A percentile compares a stretch with the other conserved stretches of the same genome.
Evolutionary conservation across 2,888 invertebrate species (phyloP).

Genomic region (Drosophila affinis): DNA sequence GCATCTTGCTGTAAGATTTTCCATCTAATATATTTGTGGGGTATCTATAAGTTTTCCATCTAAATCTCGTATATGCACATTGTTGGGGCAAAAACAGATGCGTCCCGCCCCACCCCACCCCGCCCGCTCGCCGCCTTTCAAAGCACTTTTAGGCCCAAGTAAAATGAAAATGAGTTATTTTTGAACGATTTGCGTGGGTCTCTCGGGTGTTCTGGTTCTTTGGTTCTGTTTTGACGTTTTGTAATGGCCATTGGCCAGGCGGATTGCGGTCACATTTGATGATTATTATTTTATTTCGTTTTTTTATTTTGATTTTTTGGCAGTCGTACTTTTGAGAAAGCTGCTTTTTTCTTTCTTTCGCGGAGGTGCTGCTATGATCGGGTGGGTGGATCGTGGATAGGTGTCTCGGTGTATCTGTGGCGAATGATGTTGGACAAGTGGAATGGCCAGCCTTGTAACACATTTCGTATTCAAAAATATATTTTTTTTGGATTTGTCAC

Average conservation of each 20-base stretch:
- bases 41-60: neutral
- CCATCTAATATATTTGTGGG: slow-evolving; percentile 19
- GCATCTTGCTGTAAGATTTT: slow-evolving; percentile 43
- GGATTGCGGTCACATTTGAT: slow-evolving; percentile 56
- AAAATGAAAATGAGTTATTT: slow-evolving; percentile 46
- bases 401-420: neutral
- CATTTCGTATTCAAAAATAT: slow-evolving; percentile 42
- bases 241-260: slow-evolving; percentile 47
- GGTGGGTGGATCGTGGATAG: slow-evolving; percentile 17
- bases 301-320: slow-evolving; percentile 28
- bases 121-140: neutral
- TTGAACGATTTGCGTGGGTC: slow-evolving; percentile 40
- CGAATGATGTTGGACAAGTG: slow-evolving; percentile 31
- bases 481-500: slow-evolving; percentile 17
- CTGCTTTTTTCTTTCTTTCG: slow-evolving; percentile 13
- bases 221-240: slow-evolving; percentile 37
- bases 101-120: neutral
- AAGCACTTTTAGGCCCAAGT: slow-evolving; percentile 22
- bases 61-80: slow-evolving; percentile 1
- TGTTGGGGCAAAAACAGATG: slow-evolving; percentile 21
- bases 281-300: slow-evolving; percentile 4
- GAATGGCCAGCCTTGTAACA: slow-evolving; percentile 64
- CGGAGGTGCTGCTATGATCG: slow-evolving; percentile 25
- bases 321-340: slow-evolving; percentile 49
- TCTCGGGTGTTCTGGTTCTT: slow-evolving; percentile 26